Conservation (phyloP, 2,797 vertebrate genomes). For the Sebastes variabilis region DNA sequence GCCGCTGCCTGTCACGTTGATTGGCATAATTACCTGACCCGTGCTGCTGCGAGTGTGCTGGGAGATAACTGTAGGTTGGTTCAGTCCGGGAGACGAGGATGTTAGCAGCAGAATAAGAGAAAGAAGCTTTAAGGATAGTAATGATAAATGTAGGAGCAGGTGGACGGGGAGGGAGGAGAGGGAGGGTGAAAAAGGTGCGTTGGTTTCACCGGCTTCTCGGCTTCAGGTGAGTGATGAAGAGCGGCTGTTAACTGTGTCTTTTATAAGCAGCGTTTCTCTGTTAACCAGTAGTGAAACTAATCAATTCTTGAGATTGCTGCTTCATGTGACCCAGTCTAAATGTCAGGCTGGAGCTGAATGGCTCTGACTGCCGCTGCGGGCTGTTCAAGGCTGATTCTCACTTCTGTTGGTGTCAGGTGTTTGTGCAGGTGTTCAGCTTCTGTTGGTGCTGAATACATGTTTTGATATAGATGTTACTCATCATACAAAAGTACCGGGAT, state of each 20-base stretch:
- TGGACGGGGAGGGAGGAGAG: constrained; percentile 20
- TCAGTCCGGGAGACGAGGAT: not conserved
- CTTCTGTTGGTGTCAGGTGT: not conserved
- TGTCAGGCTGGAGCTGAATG: not conserved
- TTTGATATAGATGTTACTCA: not conserved
- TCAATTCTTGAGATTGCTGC: not conserved
- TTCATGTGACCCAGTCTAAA: not conserved
- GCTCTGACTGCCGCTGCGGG: not conserved
- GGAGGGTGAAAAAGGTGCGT: constrained; percentile 49
- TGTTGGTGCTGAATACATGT: not conserved
- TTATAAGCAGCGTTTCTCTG: not conserved
- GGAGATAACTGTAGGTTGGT: not conserved
- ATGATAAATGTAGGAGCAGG: constrained; percentile 56
- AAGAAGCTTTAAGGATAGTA: not conserved
- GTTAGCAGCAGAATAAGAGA: not conserved
- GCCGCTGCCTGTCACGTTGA: constrained; percentile 45
- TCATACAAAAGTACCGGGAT: not conserved
- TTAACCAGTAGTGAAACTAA: not conserved
- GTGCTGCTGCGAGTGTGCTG: constrained; percentile 25
- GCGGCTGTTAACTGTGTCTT: not conserved
- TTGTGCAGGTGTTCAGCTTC: not conserved
- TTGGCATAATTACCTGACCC: constrained; percentile 62
- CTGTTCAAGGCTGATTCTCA: not conserved
- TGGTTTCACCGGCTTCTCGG: constrained; percentile 72
- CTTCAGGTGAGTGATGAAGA: constrained; percentile 67